Evolutionary conservation across 2,888 invertebrate species (phyloP).

Genomic region (Troilus luridus): DNA sequence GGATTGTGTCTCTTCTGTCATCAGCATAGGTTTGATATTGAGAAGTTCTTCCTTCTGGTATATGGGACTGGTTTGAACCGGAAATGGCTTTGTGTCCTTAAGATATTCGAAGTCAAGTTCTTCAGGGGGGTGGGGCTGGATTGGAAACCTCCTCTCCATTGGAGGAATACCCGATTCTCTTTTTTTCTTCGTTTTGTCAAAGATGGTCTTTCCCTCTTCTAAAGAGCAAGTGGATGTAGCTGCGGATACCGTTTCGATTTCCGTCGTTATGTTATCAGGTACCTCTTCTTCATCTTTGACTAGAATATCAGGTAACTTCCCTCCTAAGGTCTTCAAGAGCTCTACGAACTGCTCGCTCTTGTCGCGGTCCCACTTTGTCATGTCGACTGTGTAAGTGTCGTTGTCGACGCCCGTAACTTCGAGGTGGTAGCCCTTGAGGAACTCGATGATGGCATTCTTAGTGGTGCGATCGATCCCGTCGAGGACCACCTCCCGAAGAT

Average conservation of each 20-base stretch:
- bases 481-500: not conserved
- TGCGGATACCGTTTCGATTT: not conserved
- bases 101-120: constrained; percentile 22
- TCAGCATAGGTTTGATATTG: constrained; percentile 1
- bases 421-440: not conserved
- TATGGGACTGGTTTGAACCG: not conserved
- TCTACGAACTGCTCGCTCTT: constrained; percentile 5
- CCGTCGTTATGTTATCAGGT: not conserved
- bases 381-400: constrained; percentile 20
- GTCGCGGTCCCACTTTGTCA: constrained; percentile 22
- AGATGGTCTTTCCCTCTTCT: not conserved
- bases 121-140: constrained; percentile 1
- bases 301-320: not conserved
- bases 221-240: not conserved
- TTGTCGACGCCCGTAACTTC: not conserved
- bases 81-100: not conserved
- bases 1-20: not conserved
- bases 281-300: not conserved
- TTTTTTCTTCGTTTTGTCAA: not conserved
- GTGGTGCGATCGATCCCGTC: not conserved
- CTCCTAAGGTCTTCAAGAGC: not conserved
- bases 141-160: not conserved
- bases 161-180: not conserved
- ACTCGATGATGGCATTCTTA: not conserved
- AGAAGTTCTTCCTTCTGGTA: not conserved